Base-by-base conservation (phyloP, 2,888 invertebrate species). In the Cabera pusaria region DNA sequence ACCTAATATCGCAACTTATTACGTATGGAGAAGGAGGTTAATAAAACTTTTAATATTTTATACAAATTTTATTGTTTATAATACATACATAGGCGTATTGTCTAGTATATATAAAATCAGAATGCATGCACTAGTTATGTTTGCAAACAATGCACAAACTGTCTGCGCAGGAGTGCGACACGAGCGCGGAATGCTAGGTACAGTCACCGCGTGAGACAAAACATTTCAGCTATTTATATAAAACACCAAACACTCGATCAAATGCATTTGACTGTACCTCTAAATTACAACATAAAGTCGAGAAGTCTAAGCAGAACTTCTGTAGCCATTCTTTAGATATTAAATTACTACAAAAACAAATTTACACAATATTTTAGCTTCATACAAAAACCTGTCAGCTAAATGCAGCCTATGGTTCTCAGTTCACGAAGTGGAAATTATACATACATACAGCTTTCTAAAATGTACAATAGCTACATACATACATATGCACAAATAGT, bases 11-110 rank as follows among this genome's bases (percentile, higher is more conserved):
- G n/a, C n/a, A n/a, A n/a, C n/a, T n/a, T n/a, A n/a, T n/a, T n/a
- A n/a, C n/a, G n/a, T n/a, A n/a, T n/a, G n/a, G n/a, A 14, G 14
- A 4, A 14, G 2, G 14, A 25, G 7, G 10, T 21, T 20, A 29
- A 35, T 12, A 24, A 33, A 42, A 47, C 24, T 27, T 17, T 18
- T 14, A 14, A 10, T 18, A 9, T 42, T 56, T 39, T 42, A 45
- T 59, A 56, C 56, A 66, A 64, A 68, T 62, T 65, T 56, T 64
- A 59, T 59, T 48, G 48, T 60, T 63, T 59, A 56, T 63, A 59
- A 10, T 66, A 67, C 59, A 72, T 68, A 75, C 68, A 68, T 24
- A 29, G 32, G 36, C 69, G 60, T 74, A 77, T 75, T 73, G 71
- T 77, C 73, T 59, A 56, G 60, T 68, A 68, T 63, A 74, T 56